Conservation (phyloP, 2,797 vertebrate genomes). For the Numenius phaeopus region DNA sequence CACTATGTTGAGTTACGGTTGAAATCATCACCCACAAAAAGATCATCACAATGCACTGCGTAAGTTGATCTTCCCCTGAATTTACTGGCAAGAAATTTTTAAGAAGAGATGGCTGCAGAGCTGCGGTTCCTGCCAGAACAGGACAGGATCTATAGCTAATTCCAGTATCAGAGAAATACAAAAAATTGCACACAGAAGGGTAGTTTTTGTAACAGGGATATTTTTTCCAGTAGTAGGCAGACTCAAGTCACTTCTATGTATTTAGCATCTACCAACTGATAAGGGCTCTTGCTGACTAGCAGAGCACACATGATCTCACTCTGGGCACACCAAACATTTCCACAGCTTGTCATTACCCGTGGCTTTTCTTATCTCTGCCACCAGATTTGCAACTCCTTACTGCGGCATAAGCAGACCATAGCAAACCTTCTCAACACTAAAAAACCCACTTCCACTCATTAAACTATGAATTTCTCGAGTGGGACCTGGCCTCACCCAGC, state of each 20-base stretch:
- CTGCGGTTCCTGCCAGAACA: background rate
- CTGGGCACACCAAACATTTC: background rate
- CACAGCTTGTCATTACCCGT: background rate
- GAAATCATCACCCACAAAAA: background rate
- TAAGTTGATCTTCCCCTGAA: background rate
- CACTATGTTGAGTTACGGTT: background rate
- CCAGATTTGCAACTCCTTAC: background rate
- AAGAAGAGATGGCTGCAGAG: background rate
- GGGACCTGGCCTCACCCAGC: background rate
- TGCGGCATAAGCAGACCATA: background rate
- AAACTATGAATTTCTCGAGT: background rate
- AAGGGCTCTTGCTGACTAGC: background rate
- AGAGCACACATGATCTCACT: background rate
- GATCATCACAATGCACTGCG: background rate
- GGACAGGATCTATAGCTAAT: background rate
- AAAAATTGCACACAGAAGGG: background rate
- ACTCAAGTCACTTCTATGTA: rapidly evolving
- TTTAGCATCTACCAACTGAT: background rate
- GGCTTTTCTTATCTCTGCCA: background rate
- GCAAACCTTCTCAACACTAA: background rate
- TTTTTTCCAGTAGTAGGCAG: background rate
- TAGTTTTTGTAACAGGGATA: background rate
- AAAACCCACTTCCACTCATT: background rate
- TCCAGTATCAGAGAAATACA: background rate
- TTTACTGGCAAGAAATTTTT: background rate